Evolutionary conservation across 2,113 vertebrate genomes (phyloP), one percentile per base, ranked within the genome.

Genomic region (Saccopteryx bilineata): DNA sequence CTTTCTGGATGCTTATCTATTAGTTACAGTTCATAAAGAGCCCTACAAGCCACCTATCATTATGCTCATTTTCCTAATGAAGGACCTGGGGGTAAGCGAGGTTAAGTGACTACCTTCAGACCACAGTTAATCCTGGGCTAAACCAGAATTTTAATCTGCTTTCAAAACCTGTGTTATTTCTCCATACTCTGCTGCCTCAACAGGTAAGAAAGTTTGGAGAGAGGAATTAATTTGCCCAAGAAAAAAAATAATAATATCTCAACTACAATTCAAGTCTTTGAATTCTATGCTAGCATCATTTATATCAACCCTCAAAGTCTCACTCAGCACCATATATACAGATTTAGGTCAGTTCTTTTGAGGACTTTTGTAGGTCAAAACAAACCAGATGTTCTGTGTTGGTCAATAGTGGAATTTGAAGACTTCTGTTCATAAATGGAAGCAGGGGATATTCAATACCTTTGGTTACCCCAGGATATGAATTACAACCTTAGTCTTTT

Each of bases 11-110:
- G 28, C 11, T 23, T 28, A 75, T 68, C 78, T 83, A 75, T 78
- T 90, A 75, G 58, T 80, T 76, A 33, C 18, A 80, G 76, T 81
- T 94, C 48, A 39, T 94, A 60, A 71, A 15, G 39, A 94, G 26
- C 18, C 72, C 46, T n/a, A n/a, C 31, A 5, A 54, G 19, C 75
- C 82, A 33, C 18, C 56, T 74, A 26, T 83, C 69, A 75, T 63
- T 63, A 89, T 68, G 33, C 50, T 58, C 56, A 60, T 72, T 85
- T 95, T 80, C 68, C 54, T 92, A 66, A 82, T 24, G 31, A 76
- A 61, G 52, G 39, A 13, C 21, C 26, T 24, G n/a, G 80, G 14
- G 33, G 60, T 24, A 10, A 82, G 52, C 12, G 50, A 66, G 54
- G 48, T n/a, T 69, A 90, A 83, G 28, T 24, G 58, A 81, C 86